Evolutionary conservation across 2,888 invertebrate species (phyloP).

Genomic region (Heliconius cydno): DNA sequence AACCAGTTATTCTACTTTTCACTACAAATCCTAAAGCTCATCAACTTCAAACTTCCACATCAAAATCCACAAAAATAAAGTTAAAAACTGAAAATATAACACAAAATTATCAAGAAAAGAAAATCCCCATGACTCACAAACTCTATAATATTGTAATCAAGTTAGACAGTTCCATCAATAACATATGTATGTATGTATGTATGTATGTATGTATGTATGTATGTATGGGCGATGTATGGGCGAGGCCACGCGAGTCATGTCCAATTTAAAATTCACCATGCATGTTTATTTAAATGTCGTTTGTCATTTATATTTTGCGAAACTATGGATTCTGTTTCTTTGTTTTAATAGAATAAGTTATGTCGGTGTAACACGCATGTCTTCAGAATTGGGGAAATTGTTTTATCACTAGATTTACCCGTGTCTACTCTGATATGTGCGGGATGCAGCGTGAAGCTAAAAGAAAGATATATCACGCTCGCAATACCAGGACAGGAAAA

Average conservation of each 20-base stretch:
- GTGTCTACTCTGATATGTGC: too few relatives aligned
- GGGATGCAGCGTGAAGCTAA: too few relatives aligned
- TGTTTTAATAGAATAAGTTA: background rate
- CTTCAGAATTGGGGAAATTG: too few relatives aligned
- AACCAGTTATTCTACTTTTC: background rate
- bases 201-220: too few relatives aligned
- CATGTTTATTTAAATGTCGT: constrained; percentile 40
- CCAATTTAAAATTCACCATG: constrained; percentile 50
- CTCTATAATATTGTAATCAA: constrained; percentile 31
- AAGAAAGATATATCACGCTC: too few relatives aligned
- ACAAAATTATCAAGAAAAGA: background rate
- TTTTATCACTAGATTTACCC: too few relatives aligned
- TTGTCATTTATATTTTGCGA: constrained; percentile 36
- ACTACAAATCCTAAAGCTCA: background rate
- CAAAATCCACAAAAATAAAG: background rate
- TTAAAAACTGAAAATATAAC: background rate
- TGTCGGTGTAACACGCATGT: too few relatives aligned
- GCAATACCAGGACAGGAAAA: too few relatives aligned
- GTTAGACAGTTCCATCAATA: constrained; percentile 52
- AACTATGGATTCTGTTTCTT: constrained; percentile 13
- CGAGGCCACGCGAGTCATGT: constrained; percentile 46
- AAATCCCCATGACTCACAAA: background rate
- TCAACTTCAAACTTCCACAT: background rate
- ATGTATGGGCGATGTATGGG: constrained; percentile 20
- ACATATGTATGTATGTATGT: constrained; percentile 22